These are phyloP conservation scores for Proteles cristata DNA, from an alignment of 2,113 vertebrate genomes.

Conservation along the genomic window DNA sequence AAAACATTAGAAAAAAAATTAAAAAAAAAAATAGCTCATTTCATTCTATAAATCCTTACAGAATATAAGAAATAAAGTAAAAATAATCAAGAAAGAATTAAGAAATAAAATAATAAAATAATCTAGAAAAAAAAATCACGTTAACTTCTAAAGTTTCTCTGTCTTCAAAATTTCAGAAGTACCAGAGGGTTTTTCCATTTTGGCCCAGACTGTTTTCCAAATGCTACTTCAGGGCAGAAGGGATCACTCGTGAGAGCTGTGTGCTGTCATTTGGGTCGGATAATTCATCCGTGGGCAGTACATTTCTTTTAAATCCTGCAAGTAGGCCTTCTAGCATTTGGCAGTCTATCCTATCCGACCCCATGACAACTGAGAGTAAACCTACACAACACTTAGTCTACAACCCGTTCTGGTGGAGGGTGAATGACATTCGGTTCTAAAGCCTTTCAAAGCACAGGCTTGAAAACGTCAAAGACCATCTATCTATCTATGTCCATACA, in stretches of 20 bases:
- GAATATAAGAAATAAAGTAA: conserved; percentile 61
- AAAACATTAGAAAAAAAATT: too few relatives aligned
- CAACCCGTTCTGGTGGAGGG: neutral
- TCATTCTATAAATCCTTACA: conserved; percentile 74
- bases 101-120: neutral
- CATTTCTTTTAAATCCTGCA: neutral
- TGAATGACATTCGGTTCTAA: neutral
- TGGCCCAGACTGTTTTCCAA: neutral
- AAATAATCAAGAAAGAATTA: neutral
- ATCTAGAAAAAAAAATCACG: conserved; percentile 73
- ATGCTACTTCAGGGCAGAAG: conserved; percentile 35
- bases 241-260: conserved; percentile 49
- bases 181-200: conserved; percentile 1
- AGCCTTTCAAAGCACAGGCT: neutral
- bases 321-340: neutral
- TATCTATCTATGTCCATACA: neutral
- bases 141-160: conserved; percentile 19
- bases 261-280: conserved; percentile 5
- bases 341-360: conserved; percentile 6
- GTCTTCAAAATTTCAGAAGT: conserved; percentile 60
- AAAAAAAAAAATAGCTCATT: conserved; percentile 51
- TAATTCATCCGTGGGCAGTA: neutral
- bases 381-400: neutral
- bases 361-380: conserved; percentile 30
- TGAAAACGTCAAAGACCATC: neutral